Evolutionary conservation across 2,888 invertebrate genomes (phyloP).

Genomic region (Heteromyza rotundicornis): DNA sequence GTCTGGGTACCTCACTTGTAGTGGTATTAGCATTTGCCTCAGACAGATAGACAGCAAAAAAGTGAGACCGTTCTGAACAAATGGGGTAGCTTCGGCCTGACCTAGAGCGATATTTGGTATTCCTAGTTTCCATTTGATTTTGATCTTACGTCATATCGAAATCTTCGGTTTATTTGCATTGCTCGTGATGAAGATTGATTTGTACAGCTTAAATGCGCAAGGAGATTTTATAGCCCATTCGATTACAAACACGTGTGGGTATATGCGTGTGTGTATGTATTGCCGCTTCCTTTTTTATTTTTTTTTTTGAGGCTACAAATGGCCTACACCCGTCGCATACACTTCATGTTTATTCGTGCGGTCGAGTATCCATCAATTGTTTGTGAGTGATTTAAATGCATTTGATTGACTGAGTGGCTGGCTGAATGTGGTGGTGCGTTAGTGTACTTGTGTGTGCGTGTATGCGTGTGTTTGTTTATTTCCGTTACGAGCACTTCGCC

Average conservation of each 20-base stretch:
- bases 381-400: conserved; percentile 5
- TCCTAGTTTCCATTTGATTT: too few relatives aligned
- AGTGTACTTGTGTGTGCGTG: neutral
- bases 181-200: conserved; percentile 16
- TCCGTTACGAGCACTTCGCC: neutral
- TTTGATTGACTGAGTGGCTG: neutral
- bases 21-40: too few relatives aligned
- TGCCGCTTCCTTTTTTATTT: conserved; percentile 6
- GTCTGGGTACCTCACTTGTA: too few relatives aligned
- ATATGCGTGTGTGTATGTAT: neutral
- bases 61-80: too few relatives aligned
- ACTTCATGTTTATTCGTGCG: neutral
- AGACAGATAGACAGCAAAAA: too few relatives aligned
- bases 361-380: conserved; percentile 4
- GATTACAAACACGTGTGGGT: neutral
- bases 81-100: too few relatives aligned
- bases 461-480: neutral
- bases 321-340: neutral
- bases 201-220: neutral
- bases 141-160: too few relatives aligned
- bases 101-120: too few relatives aligned
- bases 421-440: too few relatives aligned
- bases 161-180: too few relatives aligned
- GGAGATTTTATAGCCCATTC: neutral
- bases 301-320: neutral